Base-by-base conservation (phyloP, 2,113 vertebrate species). In the Epinephelus fuscoguttatus region DNA sequence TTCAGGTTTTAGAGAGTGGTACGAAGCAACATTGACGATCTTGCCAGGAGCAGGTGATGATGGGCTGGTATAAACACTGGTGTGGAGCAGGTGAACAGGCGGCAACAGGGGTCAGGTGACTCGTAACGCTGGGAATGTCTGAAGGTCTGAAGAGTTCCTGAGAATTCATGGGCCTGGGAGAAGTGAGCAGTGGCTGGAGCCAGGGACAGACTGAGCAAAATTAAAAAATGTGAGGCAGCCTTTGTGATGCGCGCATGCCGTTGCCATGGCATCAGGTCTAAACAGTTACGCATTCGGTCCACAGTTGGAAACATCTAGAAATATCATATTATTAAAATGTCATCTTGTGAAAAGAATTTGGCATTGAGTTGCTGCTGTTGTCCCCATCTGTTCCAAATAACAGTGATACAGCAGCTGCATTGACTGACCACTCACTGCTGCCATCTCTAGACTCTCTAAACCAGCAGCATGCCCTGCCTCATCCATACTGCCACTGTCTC, bases 291-390 rank as follows among this genome's bases (percentile, higher is more conserved):
- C 33, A 17, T 40, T 18, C 52, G 59, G 55, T 47, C 10, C 23
- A 47, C 18, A 49, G 42, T 14, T 57, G 27, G 9, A 64, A 72
- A 62, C n/a, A 40, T 61, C 30, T 6, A 27, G 18, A 1, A 27
- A 21, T 62, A 30, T 53, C 70, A 27, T 49, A 25, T 23, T n/a
- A 55, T 72, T 63, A 71, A 42, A 71, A 55, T 42, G 33, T 80
- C 0, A 49, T 56, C 47, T 14, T 55, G 6, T 72, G n/a, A 27
- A 60, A 27, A 55, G 18, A n/a, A 45, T 55, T 30, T 63, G 45
- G 10, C 23, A 9, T 9, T 27, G 23, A 49, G 3, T 45, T 17
- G 68, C n/a, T 18, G 17, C 53, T n/a, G 6, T 27, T 55, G 49
- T 76, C n/a, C n/a, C 33, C 11, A 56, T 47, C 47, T 52, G 11